Conservation (phyloP, 2,888 invertebrate species). For the Sphaeridia pumilis region DNA sequence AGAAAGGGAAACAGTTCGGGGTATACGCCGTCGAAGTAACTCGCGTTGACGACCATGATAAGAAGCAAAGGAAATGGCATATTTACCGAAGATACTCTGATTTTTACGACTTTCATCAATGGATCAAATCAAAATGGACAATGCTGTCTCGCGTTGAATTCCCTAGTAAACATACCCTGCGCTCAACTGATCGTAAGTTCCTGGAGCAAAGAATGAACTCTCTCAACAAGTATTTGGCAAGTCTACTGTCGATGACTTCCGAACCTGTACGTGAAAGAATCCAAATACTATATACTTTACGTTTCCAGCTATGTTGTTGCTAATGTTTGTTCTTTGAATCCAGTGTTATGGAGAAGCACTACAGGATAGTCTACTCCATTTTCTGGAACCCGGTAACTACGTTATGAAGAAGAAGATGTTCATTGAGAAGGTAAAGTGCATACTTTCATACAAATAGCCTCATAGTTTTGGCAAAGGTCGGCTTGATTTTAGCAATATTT, state of each 20-base stretch:
- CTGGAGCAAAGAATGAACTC: conserved; percentile 66
- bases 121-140: conserved; percentile 50
- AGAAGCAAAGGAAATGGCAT: conserved; percentile 67
- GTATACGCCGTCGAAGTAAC: conserved; percentile 76
- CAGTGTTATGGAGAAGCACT: conserved; percentile 35
- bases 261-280: conserved; percentile 16
- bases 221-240: conserved; percentile 62
- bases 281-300: background rate
- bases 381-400: conserved; percentile 34
- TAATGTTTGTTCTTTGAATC: background rate
- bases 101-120: conserved; percentile 76
- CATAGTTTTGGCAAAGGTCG: too few relatives aligned
- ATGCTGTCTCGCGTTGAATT: conserved; percentile 33
- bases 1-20: conserved; percentile 73
- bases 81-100: conserved; percentile 87
- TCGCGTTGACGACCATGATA: conserved; percentile 45
- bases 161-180: conserved; percentile 86
- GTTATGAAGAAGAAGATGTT: conserved; percentile 33
- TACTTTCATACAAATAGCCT: too few relatives aligned
- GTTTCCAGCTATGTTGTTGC: background rate
- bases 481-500: background rate
- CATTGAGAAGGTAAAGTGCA: conserved; percentile 33
- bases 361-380: conserved; percentile 34
- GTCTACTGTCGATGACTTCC: conserved; percentile 47
- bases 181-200: conserved; percentile 74